Evolutionary conservation across 1,140 invertebrate species (phyloP), one percentile per base, ranked within the genome.

Genomic region (Varroa destructor): DNA sequence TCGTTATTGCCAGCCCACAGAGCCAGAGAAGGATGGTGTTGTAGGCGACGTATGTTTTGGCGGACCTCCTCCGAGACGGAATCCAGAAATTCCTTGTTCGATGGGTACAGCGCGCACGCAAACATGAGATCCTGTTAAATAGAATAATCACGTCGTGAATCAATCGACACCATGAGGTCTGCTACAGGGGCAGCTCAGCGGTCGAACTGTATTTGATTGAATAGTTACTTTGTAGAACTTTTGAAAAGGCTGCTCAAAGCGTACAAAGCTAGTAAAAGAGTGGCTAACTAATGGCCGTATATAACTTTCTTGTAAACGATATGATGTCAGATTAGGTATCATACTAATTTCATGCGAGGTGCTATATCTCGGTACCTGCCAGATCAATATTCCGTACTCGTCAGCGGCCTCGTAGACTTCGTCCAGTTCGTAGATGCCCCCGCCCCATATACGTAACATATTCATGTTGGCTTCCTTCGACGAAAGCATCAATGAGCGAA

Each of bases 401-500:
- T 84, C 81, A 72, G 81, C 81, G 43, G 89, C 79, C 71, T 89
- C 83, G 78, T 98, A 99, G 78, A 98, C 97, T 43, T 85, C 83
- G 74, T 97, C 91, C 0, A 86, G 86, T 79, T 98, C 94, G 77
- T 97, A 99, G 0, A 93, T 81, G 58, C 96, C 96, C 55, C 96
- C 96, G 37, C 96, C 96, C 96, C 96, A 99, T 0, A 99, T 89
- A 25, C 96, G 82, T 0, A 99, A 79, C 85, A 93, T 91, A 78
- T 96, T 94, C 87, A 95, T 93, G 77, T 97, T 84, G 0, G 87
- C 86, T 55, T 88, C 84, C 74, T 84, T 85, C 0, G 87, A 87
- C 0, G 90, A 87, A 43, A 80, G 74, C 1, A 99, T 77, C 1
- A 97, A 79, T 72, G 77, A n/a, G 61, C 74, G 74, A 64, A 77